Conservation (phyloP, 2,888 invertebrate genomes). For the Cryptocephalus moraei region DNA sequence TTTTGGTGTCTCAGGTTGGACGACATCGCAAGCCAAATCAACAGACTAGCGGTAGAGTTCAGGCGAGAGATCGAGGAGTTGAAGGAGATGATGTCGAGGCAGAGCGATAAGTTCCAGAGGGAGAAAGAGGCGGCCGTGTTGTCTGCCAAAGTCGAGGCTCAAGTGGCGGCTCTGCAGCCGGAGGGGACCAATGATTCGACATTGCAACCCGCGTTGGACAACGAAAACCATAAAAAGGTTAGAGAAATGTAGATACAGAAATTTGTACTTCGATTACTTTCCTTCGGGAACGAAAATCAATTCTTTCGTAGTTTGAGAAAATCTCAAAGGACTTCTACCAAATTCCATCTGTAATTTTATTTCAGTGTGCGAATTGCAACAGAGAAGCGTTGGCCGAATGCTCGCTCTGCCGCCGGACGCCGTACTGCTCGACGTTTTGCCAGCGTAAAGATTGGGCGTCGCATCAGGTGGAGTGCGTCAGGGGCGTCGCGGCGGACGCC, state of each 20-base stretch:
- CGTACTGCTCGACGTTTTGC: slow-evolving; percentile 84
- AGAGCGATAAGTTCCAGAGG: slow-evolving; percentile 52
- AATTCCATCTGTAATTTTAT: too few species aligned
- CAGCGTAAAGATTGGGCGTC: slow-evolving; percentile 84
- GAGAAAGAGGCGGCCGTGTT: slow-evolving; percentile 58
- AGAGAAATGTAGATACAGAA: too few species aligned
- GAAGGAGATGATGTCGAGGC: slow-evolving; percentile 54
- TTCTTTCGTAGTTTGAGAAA: too few species aligned
- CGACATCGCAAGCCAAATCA: slow-evolving; percentile 56
- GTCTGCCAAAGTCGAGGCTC: slow-evolving; percentile 56
- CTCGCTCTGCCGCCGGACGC: slow-evolving; percentile 74
- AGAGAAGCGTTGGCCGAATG: slow-evolving; percentile 81
- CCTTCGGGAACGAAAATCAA: too few species aligned
- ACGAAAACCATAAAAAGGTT: slow-evolving; percentile 62
- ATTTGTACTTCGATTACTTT: too few species aligned
- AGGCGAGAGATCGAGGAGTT: slow-evolving; percentile 64
- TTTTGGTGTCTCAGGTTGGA: slow-evolving; percentile 49
- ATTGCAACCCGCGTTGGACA: slow-evolving; percentile 49
- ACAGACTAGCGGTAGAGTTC: slow-evolving; percentile 55
- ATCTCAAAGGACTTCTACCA: too few species aligned
- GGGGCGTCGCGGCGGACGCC: slow-evolving; percentile 51
- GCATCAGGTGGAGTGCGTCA: slow-evolving; percentile 76
- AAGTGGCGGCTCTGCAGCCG: slow-evolving; percentile 46
- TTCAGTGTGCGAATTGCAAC: slow-evolving; percentile 81
- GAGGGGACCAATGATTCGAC: slow-evolving; percentile 44